Conservation (phyloP, 2,797 vertebrate species). For the Takifugu ocellatus region DNA sequence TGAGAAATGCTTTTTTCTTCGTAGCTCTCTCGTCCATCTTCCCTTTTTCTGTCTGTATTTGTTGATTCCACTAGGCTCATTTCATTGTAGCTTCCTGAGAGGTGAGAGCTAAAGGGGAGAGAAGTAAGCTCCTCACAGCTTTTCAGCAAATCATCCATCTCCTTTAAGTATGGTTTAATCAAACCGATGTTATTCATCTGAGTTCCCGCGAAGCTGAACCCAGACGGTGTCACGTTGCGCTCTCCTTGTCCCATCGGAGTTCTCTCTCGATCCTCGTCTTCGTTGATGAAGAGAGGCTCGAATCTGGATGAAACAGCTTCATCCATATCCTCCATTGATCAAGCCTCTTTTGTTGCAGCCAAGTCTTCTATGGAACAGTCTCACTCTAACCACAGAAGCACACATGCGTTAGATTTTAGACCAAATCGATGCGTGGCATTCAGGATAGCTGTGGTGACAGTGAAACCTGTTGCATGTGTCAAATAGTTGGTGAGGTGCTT, state of each 20-base stretch:
- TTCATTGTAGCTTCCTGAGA: constrained; percentile 33
- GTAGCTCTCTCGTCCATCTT: constrained; percentile 14
- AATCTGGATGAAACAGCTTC: constrained; percentile 34
- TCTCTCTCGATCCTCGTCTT: constrained; percentile 53
- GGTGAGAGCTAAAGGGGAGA: constrained; percentile 35
- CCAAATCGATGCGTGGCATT: too few relatives aligned
- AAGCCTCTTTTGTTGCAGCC: neutral
- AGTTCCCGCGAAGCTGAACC: constrained; percentile 14
- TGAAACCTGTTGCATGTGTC: neutral
- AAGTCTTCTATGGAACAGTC: constrained; percentile 4
- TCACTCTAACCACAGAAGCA: constrained; percentile 33
- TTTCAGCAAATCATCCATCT: constrained; percentile 75
- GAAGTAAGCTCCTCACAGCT: constrained; percentile 73
- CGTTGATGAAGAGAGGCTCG: constrained; percentile 65
- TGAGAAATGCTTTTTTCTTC: constrained; percentile 15
- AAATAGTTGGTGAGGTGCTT: constrained; percentile 19
- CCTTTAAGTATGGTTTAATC: constrained; percentile 81
- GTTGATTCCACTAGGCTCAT: constrained; percentile 9
- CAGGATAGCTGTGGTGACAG: too few relatives aligned
- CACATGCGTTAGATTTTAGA: constrained; percentile 20
- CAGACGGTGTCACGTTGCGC: constrained; percentile 23
- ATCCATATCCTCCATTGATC: constrained; percentile 59
- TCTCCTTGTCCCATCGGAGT: constrained; percentile 42
- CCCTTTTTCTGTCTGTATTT: constrained; percentile 10
- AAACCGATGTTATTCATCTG: constrained; percentile 37